Evolutionary conservation across 1,140 invertebrate species (phyloP).

Genomic region (Oedothorax gibbosus): DNA sequence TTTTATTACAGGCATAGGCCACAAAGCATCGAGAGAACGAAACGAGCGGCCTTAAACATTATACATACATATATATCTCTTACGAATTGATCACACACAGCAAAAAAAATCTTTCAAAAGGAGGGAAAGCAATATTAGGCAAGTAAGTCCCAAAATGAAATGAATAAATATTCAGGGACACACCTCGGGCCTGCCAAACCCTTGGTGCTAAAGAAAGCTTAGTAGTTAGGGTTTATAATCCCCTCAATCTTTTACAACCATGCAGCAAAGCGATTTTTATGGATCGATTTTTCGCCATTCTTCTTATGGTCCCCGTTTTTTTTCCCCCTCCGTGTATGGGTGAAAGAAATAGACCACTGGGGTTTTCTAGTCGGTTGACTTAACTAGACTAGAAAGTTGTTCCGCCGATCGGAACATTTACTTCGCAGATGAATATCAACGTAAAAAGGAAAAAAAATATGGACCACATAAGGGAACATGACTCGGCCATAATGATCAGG

Average conservation of each 20-base stretch:
- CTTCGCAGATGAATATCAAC: slow-evolving; percentile 45
- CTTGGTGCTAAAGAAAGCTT: slow-evolving; percentile 26
- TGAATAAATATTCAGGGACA: slow-evolving; percentile 59
- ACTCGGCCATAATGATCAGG: slow-evolving; percentile 45
- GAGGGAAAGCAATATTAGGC: slow-evolving; percentile 22
- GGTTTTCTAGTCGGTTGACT: slow-evolving; percentile 57
- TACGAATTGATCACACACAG: slow-evolving; percentile 32
- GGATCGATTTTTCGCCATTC: slow-evolving; percentile 33
- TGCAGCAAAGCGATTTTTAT: slow-evolving; percentile 59
- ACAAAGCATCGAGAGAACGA: slow-evolving; percentile 39
- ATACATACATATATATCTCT: slow-evolving; percentile 46
- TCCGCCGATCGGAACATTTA: slow-evolving; percentile 46
- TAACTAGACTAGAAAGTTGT: slow-evolving; percentile 49
- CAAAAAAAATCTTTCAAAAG: slow-evolving; percentile 36
- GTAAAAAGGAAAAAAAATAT: slow-evolving; percentile 32
- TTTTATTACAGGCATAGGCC: slow-evolving; percentile 47
- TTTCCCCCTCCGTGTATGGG: background rate
- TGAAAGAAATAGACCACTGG: slow-evolving; percentile 54
- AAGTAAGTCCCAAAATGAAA: slow-evolving; percentile 48
- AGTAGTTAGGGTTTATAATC: slow-evolving; percentile 37
- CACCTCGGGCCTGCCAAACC: slow-evolving; percentile 38
- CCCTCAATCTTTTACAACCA: slow-evolving; percentile 58
- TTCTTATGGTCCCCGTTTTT: background rate
- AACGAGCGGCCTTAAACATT: slow-evolving; percentile 55
- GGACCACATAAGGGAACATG: slow-evolving; percentile 52